Conservation (phyloP, 1,140 invertebrate species). For the Lamellibrachia luymesi region DNA sequence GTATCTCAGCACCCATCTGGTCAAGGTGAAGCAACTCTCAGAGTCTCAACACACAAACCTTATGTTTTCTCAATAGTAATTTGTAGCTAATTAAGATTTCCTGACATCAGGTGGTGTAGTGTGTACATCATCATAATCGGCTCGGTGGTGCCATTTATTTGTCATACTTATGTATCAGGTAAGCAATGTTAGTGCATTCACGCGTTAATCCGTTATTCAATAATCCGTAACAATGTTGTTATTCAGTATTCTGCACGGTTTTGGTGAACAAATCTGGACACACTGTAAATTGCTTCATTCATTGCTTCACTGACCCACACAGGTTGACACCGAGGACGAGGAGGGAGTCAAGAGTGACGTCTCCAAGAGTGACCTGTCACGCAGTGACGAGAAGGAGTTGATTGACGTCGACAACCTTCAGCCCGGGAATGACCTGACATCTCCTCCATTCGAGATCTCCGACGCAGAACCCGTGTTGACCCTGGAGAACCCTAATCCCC, state of each 20-base stretch:
- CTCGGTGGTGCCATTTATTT: no score
- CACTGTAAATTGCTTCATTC: neutral
- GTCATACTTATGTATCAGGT: no score
- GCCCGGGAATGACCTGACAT: neutral
- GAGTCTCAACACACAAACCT: neutral
- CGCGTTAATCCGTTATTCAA: no score
- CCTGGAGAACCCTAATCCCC: conserved; percentile 44
- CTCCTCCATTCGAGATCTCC: neutral
- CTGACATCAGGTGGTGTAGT: no score
- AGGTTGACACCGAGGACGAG: conserved; percentile 29
- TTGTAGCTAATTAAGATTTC: no score
- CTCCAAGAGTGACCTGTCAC: neutral
- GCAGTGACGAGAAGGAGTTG: neutral
- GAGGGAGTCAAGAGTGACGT: neutral
- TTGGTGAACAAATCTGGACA: neutral
- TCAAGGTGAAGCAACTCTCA: conserved; percentile 33
- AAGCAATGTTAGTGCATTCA: no score
- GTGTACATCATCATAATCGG: no score
- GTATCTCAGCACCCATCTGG: conserved; percentile 50
- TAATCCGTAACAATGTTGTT: no score
- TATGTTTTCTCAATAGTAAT: no score
- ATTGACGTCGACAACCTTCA: conserved; percentile 10
- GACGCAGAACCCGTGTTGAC: neutral
- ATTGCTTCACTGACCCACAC: conserved; percentile 24
- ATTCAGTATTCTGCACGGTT: no score